phyloP scores from a whole-genome alignment of 2,797 vertebrate species.

The Syndactyla subalaris region DNA sequence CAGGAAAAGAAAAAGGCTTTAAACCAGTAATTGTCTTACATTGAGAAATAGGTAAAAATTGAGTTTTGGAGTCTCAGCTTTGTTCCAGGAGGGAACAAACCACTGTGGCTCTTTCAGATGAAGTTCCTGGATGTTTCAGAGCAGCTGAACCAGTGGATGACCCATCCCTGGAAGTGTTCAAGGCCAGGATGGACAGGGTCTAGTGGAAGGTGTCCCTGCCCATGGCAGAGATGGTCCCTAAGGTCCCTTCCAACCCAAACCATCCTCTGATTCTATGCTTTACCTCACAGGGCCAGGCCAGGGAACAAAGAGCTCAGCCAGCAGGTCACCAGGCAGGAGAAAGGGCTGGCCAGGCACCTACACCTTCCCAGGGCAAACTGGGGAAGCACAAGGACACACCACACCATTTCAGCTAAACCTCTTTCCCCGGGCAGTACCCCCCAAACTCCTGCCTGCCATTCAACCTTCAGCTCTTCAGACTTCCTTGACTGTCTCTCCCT shows the following conservation, averaged over 20 bases:
- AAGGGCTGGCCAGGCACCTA: too few species aligned
- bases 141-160: not conserved
- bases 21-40: not conserved
- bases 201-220: not conserved
- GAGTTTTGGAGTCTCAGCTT: not conserved
- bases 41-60: not conserved
- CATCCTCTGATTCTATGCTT: not conserved
- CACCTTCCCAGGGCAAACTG: too few species aligned
- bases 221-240: not conserved
- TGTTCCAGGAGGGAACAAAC: not conserved
- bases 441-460: too few species aligned
- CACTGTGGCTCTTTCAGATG: not conserved
- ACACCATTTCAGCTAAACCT: not conserved
- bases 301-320: too few species aligned
- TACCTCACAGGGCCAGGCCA: too few species aligned
- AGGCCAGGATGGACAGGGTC: rapidly evolving
- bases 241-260: not conserved
- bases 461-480: not conserved
- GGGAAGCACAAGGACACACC: not conserved
- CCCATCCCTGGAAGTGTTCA: not conserved
- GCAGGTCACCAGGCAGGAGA: too few species aligned
- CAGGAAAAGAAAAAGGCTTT: not conserved
- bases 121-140: not conserved
- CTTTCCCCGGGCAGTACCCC: not conserved
- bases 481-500: not conserved